Evolutionary conservation across 1,140 invertebrate genomes (phyloP).

Genomic region (Magallana angulata): DNA sequence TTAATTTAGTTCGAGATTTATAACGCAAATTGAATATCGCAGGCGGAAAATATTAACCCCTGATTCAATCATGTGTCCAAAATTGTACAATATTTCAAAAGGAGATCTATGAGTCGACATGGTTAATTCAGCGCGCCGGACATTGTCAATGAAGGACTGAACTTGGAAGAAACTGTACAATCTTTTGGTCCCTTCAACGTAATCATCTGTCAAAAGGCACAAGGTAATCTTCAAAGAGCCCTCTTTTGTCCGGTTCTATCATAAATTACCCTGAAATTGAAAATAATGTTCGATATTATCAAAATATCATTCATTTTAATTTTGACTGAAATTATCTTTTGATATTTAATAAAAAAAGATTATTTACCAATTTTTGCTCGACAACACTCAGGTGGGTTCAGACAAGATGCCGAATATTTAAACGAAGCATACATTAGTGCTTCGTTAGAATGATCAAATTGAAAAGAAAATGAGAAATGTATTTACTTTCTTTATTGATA

Average conservation of each 20-base stretch:
- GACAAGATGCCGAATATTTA: conserved; percentile 29
- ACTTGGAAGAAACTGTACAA: conserved; percentile 2
- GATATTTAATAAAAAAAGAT: conserved; percentile 33
- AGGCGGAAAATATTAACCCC: conserved; percentile 23
- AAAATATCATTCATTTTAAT: conserved; percentile 27
- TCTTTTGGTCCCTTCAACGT: conserved; percentile 30
- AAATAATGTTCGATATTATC: conserved; percentile 35
- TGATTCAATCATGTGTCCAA: conserved; percentile 18
- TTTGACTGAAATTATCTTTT: conserved; percentile 28
- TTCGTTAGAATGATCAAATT: conserved; percentile 47
- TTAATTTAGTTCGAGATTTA: conserved; percentile 8
- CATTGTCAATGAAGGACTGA: not conserved
- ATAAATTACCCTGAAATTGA: conserved; percentile 37
- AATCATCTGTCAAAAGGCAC: conserved; percentile 11
- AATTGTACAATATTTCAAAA: conserved; percentile 26
- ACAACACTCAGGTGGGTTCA: conserved; percentile 9
- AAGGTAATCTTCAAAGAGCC: conserved; percentile 10
- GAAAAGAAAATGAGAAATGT: conserved; percentile 38
- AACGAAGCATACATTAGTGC: conserved; percentile 19
- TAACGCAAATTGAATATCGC: conserved; percentile 14
- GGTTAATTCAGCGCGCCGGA: conserved; percentile 9
- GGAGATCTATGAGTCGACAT: conserved; percentile 7
- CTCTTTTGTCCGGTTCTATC: conserved; percentile 13
- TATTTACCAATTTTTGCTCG: conserved; percentile 11
- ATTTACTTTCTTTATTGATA: conserved; percentile 19